Evolutionary conservation across 2,797 vertebrate genomes (phyloP), one percentile per base, ranked within the genome.

Genomic region (Lepus townsendii): DNA sequence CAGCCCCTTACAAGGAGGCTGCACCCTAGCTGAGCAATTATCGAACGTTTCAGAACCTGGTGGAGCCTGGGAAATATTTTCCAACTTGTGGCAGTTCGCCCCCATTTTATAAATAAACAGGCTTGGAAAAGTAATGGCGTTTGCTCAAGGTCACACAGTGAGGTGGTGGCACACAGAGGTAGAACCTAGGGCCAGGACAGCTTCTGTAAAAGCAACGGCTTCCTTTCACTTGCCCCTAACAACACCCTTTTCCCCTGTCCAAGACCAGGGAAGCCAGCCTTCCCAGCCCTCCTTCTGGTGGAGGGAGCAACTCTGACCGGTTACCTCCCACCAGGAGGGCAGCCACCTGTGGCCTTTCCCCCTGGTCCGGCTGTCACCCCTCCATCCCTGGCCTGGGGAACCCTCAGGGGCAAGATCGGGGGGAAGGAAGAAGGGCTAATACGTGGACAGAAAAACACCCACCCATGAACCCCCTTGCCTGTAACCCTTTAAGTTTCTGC

Each of bases 71-170:
- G 92, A 96, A 96, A 85, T 92, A 78, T 88, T 93, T 85, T 72
- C 84, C 60, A 95, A 95, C 65, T 79, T 83, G 71, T 85, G 90
- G 26, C 50, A 92, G 79, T 78, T 92, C 96, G 95, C 93, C 91
- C 96, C 85, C 96, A 94, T 97, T 97, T 97, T 96, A 96, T 95
- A 97, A 96, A 96, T 57, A 96, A 96, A 94, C 77, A 57, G 86
- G 63, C 57, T 90, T 88, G 76, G 89, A 89, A 72, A 96, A 91
- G 88, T 88, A 78, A 93, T 60, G 88, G 68, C 85, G 93, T 62
- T 96, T 90, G 85, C 79, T 95, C 88, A 95, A 96, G 90, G 95
- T 96, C 95, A 94, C 93, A 80, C 71, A 76, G 65, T 12, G 30
- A 89, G 22, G 69, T 54, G 27, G 27, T 60, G 72, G 76, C 84